Conservation (phyloP, 2,888 invertebrate species). For the Labia minor region DNA sequence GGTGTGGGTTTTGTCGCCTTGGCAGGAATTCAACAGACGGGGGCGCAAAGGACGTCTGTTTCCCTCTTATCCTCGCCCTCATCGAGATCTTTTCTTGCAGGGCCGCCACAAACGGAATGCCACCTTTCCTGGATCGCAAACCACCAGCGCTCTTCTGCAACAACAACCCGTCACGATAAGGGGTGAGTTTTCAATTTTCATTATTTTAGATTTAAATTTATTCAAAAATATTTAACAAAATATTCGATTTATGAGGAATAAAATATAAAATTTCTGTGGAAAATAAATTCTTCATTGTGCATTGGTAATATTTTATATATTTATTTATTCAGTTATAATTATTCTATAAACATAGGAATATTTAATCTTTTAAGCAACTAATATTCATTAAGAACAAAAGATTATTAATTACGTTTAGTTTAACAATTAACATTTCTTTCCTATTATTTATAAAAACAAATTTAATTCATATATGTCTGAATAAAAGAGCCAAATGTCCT, state of each 20-base stretch:
- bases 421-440: too few relatives aligned
- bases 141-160: slow-evolving; percentile 49
- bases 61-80: not conserved
- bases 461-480: too few relatives aligned
- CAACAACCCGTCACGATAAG: slow-evolving; percentile 49
- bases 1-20: slow-evolving; percentile 7
- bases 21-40: not conserved
- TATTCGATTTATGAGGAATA: not conserved
- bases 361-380: too few relatives aligned
- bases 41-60: not conserved
- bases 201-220: not conserved
- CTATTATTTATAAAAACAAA: too few relatives aligned
- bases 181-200: slow-evolving; percentile 40
- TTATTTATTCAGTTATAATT: too few relatives aligned
- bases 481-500: too few relatives aligned
- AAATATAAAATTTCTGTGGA: too few relatives aligned
- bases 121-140: slow-evolving; percentile 64
- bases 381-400: too few relatives aligned
- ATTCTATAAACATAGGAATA: too few relatives aligned
- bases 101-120: slow-evolving; percentile 71
- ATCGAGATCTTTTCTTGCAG: slow-evolving; percentile 34
- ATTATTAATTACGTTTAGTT: too few relatives aligned
- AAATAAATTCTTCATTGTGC: too few relatives aligned
- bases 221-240: not conserved
- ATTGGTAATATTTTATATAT: too few relatives aligned